Conservation (phyloP, 2,888 invertebrate genomes). For the Caenorhabditis sulstoni region DNA sequence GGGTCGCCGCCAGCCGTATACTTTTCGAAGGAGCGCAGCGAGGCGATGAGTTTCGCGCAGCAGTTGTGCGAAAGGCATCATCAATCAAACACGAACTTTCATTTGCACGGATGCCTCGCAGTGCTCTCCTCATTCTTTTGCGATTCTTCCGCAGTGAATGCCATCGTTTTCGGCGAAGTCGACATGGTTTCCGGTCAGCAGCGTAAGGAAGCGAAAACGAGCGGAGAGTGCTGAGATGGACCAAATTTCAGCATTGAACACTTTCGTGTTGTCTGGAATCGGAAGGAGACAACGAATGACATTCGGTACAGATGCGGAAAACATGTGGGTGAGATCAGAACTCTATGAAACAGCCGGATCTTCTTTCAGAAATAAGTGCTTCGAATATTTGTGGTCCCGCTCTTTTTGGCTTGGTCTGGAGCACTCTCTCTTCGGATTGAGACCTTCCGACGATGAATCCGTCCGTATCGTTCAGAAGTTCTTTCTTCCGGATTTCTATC, state of each 20-base stretch:
- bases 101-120: conserved; percentile 10
- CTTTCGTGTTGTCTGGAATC: conserved; percentile 18
- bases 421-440: conserved; percentile 25
- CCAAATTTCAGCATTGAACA: conserved; percentile 21
- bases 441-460: neutral
- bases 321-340: conserved; percentile 8
- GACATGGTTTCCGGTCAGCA: conserved; percentile 9
- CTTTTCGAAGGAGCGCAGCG: conserved; percentile 12
- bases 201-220: neutral
- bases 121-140: conserved; percentile 2
- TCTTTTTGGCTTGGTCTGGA: conserved; percentile 34
- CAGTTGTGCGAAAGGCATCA: neutral
- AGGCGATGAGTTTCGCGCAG: conserved; percentile 24
- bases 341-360: too few species aligned
- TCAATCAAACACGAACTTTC: neutral
- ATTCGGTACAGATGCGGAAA: conserved; percentile 7
- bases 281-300: conserved; percentile 5
- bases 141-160: neutral
- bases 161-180: conserved; percentile 30
- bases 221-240: neutral
- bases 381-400: conserved; percentile 39
- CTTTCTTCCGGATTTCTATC: neutral
- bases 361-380: conserved; percentile 6
- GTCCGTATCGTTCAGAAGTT: conserved; percentile 6
- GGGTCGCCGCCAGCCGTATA: neutral